phyloP scores from a whole-genome alignment of 2,888 invertebrate genomes.

The Hydrotaea diabolus region DNA sequence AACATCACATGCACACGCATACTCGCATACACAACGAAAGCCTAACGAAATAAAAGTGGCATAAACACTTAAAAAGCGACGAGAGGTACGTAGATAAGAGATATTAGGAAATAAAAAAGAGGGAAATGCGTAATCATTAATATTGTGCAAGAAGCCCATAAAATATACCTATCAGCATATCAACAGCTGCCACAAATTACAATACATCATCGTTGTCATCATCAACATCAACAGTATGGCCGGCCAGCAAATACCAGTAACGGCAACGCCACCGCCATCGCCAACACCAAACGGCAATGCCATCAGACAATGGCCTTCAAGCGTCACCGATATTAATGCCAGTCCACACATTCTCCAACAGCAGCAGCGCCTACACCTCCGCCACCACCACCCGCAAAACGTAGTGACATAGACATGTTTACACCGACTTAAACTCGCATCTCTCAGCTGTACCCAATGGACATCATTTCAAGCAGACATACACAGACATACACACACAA shows the following conservation, averaged over 20 bases:
- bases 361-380: not conserved
- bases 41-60: too few relatives aligned
- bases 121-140: conserved; percentile 19
- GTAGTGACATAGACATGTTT: too few relatives aligned
- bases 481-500: too few relatives aligned
- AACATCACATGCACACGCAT: too few relatives aligned
- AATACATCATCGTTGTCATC: conserved; percentile 51
- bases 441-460: not conserved
- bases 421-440: too few relatives aligned
- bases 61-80: too few relatives aligned
- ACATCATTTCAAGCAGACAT: not conserved
- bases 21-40: too few relatives aligned
- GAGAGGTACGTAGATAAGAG: not conserved
- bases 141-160: conserved; percentile 34
- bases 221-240: not conserved
- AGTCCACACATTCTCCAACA: not conserved
- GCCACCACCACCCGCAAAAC: conserved; percentile 6
- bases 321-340: not conserved
- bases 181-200: conserved; percentile 48
- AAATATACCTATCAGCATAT: conserved; percentile 35
- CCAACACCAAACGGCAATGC: not conserved
- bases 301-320: not conserved
- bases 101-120: not conserved
- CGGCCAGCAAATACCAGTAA: not conserved
- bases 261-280: not conserved